Conservation (phyloP, 2,888 invertebrate genomes). For the Conomelus anceps region DNA sequence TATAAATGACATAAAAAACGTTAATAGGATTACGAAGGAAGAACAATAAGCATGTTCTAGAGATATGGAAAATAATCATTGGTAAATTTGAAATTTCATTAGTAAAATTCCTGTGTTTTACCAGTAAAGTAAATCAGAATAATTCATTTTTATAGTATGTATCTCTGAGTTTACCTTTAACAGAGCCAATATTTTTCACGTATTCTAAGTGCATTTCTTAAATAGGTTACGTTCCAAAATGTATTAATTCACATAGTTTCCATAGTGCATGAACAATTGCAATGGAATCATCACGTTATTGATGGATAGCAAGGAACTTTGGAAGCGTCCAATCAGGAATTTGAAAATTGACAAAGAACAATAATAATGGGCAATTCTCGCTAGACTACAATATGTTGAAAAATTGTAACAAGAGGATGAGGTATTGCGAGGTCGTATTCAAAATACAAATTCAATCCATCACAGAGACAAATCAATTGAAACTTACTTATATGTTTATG, state of each 20-base stretch:
- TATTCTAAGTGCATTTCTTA: too few species aligned
- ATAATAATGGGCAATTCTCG: not conserved
- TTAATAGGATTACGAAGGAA: too few species aligned
- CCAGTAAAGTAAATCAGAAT: too few species aligned
- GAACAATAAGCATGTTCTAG: too few species aligned
- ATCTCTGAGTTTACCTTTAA: too few species aligned
- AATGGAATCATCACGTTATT: not conserved
- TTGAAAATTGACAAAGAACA: not conserved
- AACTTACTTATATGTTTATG: not conserved
- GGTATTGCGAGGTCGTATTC: not conserved
- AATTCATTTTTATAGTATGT: too few species aligned
- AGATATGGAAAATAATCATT: too few species aligned
- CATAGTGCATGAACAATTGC: not conserved
- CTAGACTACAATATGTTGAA: not conserved
- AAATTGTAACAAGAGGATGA: not conserved
- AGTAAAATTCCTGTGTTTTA: too few species aligned
- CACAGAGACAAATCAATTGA: not conserved
- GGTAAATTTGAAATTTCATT: too few species aligned
- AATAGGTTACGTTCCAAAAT: not conserved
- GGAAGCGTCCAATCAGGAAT: not conserved
- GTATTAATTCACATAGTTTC: not conserved
- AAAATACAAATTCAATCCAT: not conserved
- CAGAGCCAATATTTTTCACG: too few species aligned
- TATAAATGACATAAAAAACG: too few species aligned
- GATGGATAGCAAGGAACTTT: not conserved